Conservation (phyloP, 2,888 invertebrate genomes). For the Aleiodes testaceus region DNA sequence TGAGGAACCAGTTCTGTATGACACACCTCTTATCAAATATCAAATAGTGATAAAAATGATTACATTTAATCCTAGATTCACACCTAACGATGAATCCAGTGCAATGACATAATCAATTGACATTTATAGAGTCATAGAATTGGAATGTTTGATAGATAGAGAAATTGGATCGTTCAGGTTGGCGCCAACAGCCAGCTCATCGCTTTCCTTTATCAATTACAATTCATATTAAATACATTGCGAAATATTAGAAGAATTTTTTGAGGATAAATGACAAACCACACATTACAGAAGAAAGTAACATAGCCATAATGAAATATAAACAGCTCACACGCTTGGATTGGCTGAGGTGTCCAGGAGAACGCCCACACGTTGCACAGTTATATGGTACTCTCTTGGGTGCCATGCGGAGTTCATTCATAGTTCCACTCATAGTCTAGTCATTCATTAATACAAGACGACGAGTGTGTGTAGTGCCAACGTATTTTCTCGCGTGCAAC, state of each 20-base stretch:
- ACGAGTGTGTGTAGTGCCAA: constrained; percentile 34
- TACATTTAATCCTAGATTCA: background rate
- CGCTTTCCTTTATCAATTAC: background rate
- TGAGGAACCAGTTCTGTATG: constrained; percentile 25
- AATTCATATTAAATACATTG: too few species aligned
- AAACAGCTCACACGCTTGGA: constrained; percentile 44
- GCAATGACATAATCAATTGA: background rate
- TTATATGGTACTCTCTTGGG: constrained; percentile 65
- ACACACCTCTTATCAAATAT: background rate
- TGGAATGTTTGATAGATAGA: background rate
- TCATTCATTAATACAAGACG: constrained; percentile 65
- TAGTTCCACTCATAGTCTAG: constrained; percentile 67
- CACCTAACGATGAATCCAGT: background rate
- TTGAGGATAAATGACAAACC: too few species aligned
- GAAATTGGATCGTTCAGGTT: constrained; percentile 5
- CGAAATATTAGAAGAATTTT: too few species aligned
- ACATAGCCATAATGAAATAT: background rate
- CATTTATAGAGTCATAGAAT: background rate
- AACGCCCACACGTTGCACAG: constrained; percentile 68
- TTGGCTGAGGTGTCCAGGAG: constrained; percentile 62
- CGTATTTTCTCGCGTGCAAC: background rate
- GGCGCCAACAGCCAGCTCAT: constrained; percentile 11
- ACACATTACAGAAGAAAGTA: constrained; percentile 7
- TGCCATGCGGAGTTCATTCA: constrained; percentile 69
- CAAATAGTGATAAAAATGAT: background rate